A percentile compares a stretch with the other conserved stretches of the same genome.
Conservation (phyloP, 2,888 invertebrate genomes). For the Phymatocera aterrima region DNA sequence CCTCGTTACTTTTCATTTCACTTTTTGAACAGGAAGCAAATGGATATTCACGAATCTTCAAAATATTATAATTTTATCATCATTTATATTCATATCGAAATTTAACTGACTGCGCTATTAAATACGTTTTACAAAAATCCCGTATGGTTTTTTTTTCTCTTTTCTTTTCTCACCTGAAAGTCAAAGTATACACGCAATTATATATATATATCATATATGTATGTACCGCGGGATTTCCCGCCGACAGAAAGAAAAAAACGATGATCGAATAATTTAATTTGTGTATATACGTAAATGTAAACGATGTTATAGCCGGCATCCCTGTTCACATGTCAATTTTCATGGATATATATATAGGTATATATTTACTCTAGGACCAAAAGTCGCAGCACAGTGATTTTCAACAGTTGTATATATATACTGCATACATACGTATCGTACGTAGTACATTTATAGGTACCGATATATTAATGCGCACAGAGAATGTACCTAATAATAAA, state of each 20-base stretch:
- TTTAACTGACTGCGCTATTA: neutral
- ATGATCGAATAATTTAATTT: slow-evolving; percentile 17
- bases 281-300: slow-evolving; percentile 38
- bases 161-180: no score
- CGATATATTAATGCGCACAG: neutral
- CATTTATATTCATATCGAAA: neutral
- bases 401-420: neutral
- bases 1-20: neutral
- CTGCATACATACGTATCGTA: neutral
- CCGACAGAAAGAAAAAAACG: neutral
- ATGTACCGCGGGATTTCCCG: neutral
- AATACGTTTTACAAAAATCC: no score
- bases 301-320: slow-evolving; percentile 54
- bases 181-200: no score
- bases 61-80: neutral
- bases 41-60: neutral
- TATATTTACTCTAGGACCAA: slow-evolving; percentile 28
- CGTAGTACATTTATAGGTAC: neutral
- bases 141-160: no score
- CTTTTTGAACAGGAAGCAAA: no score
- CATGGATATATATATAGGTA: slow-evolving; percentile 45
- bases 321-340: slow-evolving; percentile 70
- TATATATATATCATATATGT: neutral
- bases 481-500: neutral
- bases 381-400: slow-evolving; percentile 10